These are phyloP conservation scores for Lamellibrachia luymesi DNA, from an alignment of 1,140 invertebrate genomes.

Conservation along the genomic window DNA sequence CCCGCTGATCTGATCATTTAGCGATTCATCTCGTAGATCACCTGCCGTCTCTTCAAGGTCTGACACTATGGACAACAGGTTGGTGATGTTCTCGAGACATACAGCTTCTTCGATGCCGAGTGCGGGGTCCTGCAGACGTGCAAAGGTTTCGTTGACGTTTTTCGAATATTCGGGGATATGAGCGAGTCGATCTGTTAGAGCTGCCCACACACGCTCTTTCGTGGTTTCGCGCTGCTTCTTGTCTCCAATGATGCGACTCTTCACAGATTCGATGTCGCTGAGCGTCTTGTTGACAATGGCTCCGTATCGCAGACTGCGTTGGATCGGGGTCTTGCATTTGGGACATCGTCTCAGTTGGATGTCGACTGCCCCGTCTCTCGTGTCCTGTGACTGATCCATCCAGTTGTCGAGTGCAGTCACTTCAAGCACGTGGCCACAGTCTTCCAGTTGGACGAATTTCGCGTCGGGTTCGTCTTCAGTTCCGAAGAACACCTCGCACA, in stretches of 20 bases:
- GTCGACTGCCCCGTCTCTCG: slow-evolving; percentile 28
- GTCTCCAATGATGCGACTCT: slow-evolving; percentile 43
- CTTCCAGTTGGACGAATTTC: slow-evolving; percentile 63
- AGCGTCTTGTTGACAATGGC: slow-evolving; percentile 62
- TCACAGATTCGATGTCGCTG: slow-evolving; percentile 63
- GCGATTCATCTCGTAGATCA: background rate
- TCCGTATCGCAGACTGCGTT: slow-evolving; percentile 64
- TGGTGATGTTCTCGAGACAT: slow-evolving; percentile 10
- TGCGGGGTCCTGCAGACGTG: background rate
- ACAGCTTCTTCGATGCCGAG: slow-evolving; percentile 6
- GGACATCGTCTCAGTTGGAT: slow-evolving; percentile 67
- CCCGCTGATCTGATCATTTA: background rate
- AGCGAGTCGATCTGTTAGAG: background rate
- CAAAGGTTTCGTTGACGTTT: background rate
- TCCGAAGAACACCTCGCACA: slow-evolving; percentile 62
- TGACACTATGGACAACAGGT: background rate
- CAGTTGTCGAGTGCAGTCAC: slow-evolving; percentile 61
- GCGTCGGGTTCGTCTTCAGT: slow-evolving; percentile 52
- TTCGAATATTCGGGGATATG: background rate
- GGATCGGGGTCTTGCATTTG: slow-evolving; percentile 65
- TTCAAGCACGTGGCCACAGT: slow-evolving; percentile 68
- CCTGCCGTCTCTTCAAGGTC: background rate
- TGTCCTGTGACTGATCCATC: slow-evolving; percentile 50
- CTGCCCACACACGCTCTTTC: background rate
- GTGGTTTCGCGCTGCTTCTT: slow-evolving; percentile 18